A percentile compares a stretch with the other conserved stretches of the same genome.
Conservation (phyloP, 2,797 vertebrate species). For the Phalanger gymnotis region DNA sequence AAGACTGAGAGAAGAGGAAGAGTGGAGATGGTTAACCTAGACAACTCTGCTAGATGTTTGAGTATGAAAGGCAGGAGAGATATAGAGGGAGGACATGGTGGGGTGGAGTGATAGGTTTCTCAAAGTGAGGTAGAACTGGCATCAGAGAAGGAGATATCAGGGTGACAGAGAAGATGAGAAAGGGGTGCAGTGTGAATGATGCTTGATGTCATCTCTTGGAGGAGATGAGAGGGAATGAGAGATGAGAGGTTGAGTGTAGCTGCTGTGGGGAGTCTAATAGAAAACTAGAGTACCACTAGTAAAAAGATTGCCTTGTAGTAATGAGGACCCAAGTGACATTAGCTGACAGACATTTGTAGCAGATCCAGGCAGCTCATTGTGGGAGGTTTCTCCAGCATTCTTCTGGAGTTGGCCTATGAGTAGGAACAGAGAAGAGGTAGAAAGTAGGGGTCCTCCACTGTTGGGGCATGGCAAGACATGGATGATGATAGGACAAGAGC, state of each 20-base stretch:
- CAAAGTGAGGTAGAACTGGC: not conserved
- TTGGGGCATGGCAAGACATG: no score
- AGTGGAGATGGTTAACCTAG: not conserved
- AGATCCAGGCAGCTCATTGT: not conserved
- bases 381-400: not conserved
- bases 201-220: not conserved
- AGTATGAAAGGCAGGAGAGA: not conserved
- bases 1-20: not conserved
- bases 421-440: not conserved
- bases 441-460: not conserved
- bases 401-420: not conserved
- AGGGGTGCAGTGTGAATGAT: not conserved
- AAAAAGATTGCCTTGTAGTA: not conserved
- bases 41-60: not conserved
- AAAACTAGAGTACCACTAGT: not conserved
- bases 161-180: not conserved
- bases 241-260: not conserved
- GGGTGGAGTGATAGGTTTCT: not conserved
- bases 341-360: not conserved
- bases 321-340: not conserved
- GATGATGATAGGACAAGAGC: no score
- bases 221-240: not conserved
- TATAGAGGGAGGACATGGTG: not conserved
- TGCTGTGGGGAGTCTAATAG: not conserved
- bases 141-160: not conserved